Conservation (phyloP, 2,797 vertebrate species). For the Pitangus sulphuratus region DNA sequence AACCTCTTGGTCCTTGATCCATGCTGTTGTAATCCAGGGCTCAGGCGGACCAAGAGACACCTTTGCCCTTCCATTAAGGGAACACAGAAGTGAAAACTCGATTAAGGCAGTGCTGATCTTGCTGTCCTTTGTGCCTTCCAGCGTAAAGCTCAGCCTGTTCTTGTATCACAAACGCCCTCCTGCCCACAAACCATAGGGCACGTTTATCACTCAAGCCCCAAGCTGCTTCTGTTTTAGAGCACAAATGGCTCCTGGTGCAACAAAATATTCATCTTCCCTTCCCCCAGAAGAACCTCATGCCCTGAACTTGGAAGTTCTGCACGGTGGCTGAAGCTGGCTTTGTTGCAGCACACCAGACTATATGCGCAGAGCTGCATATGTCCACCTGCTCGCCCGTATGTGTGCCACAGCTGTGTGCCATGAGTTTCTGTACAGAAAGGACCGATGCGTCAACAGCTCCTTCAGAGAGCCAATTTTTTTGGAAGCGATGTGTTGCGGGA, state of each 20-base stretch:
- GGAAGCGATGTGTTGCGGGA: neutral
- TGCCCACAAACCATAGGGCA: neutral
- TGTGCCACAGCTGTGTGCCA: fast-evolving
- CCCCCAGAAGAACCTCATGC: neutral
- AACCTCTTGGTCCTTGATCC: neutral
- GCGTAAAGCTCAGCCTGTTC: fast-evolving
- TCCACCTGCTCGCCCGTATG: neutral
- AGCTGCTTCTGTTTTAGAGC: neutral
- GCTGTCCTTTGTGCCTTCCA: neutral
- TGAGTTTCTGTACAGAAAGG: neutral
- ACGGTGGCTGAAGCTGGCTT: fast-evolving
- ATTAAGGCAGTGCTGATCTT: neutral
- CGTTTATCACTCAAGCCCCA: neutral
- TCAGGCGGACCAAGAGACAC: fast-evolving
- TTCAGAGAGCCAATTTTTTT: neutral
- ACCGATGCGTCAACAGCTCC: fast-evolving
- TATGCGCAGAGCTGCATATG: neutral
- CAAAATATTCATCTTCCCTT: neutral
- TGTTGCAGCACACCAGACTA: fast-evolving
- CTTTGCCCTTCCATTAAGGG: neutral
- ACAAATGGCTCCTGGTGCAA: neutral
- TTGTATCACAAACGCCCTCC: neutral
- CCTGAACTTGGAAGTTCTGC: neutral
- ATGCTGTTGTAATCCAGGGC: neutral
- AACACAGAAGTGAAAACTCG: neutral